Evolutionary conservation across 2,797 vertebrate species (phyloP).

Genomic region (Decapterus maruadsi): DNA sequence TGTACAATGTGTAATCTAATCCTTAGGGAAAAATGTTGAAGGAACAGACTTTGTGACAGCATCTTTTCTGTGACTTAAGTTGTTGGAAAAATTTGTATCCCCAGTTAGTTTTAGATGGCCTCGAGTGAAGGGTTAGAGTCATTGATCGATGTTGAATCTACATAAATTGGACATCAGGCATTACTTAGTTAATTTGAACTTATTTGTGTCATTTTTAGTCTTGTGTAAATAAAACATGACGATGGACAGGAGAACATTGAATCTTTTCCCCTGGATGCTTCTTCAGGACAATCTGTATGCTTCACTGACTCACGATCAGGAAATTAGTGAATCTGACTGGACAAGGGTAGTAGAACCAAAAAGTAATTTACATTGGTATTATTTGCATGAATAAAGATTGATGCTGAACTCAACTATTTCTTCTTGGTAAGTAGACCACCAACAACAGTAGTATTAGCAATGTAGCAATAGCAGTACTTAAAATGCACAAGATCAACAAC

Average conservation of each 20-base stretch:
- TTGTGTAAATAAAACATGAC: too few relatives aligned
- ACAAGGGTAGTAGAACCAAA: too few relatives aligned
- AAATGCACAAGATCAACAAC: background rate
- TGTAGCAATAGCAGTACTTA: too few relatives aligned
- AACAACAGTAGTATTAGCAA: too few relatives aligned
- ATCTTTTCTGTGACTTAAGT: background rate
- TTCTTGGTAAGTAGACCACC: too few relatives aligned
- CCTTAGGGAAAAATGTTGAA: background rate
- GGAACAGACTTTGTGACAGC: background rate
- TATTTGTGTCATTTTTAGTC: background rate
- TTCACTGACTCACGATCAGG: too few relatives aligned
- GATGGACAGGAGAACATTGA: background rate
- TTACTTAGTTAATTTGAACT: background rate
- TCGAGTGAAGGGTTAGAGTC: background rate
- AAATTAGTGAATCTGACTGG: too few relatives aligned
- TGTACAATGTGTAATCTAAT: background rate
- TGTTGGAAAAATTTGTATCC: background rate
- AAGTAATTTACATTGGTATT: too few relatives aligned
- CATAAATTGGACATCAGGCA: background rate
- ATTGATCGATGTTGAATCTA: background rate
- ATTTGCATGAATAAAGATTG: too few relatives aligned
- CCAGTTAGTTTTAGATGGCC: slow-evolving; percentile 1
- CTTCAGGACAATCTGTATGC: too few relatives aligned
- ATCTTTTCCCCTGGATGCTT: background rate
- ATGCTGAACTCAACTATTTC: too few relatives aligned